A percentile compares a stretch with the other conserved stretches of the same genome.
phyloP scores from a whole-genome alignment of 2,797 vertebrate genomes.

The Sebastes oblongus region DNA sequence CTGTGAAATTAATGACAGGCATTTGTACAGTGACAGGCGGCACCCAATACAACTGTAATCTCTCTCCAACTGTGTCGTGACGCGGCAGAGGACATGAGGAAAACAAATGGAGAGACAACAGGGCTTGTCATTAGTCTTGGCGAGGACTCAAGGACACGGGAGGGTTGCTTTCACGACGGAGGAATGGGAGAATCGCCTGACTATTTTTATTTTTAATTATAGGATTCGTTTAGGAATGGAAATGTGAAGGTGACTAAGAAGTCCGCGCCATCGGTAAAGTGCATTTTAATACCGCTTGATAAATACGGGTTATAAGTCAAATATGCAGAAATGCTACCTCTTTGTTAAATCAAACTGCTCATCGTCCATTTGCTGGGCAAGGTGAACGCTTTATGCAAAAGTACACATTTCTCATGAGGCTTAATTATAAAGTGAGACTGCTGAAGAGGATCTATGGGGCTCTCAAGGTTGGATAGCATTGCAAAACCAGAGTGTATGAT shows the following conservation, averaged over 20 bases:
- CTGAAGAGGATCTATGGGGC: background rate
- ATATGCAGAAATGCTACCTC: background rate
- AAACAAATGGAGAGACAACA: constrained; percentile 71
- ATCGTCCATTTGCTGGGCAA: background rate
- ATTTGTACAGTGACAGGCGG: constrained; percentile 77
- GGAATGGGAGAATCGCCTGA: constrained; percentile 16
- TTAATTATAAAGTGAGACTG: background rate
- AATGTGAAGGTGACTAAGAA: constrained; percentile 30
- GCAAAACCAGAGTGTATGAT: background rate
- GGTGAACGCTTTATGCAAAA: background rate
- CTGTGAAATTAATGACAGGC: constrained; percentile 75
- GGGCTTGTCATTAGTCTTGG: constrained; percentile 62
- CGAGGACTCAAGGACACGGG: constrained; percentile 47
- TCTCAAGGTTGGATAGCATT: background rate
- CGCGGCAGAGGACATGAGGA: constrained; percentile 57
- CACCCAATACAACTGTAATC: constrained; percentile 75
- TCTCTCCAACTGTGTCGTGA: constrained; percentile 59
- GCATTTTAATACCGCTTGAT: constrained; percentile 17
- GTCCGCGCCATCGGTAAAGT: background rate
- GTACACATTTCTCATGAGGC: background rate
- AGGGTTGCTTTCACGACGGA: background rate
- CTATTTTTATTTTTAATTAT: constrained; percentile 34
- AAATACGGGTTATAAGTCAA: background rate
- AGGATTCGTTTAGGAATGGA: constrained; percentile 22
- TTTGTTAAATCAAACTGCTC: background rate